Percentiles rank a stretch among this genome's conserved stretches.
phyloP scores from a whole-genome alignment of 2,797 vertebrate genomes.

The Falco berigora region DNA sequence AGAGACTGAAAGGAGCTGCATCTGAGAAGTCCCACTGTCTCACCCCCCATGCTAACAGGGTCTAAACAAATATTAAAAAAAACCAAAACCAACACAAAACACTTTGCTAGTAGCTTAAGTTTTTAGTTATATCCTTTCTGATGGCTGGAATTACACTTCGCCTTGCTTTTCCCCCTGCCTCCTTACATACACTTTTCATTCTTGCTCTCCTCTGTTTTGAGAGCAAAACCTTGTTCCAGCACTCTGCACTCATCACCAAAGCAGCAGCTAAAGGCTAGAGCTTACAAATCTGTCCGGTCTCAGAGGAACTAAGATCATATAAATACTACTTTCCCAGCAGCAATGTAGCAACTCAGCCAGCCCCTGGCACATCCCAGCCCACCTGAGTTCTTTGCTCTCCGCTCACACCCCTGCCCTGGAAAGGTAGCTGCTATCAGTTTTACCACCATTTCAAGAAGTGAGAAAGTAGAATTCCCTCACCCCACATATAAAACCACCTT shows the following conservation, averaged over 20 bases:
- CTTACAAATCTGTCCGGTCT: slow-evolving; percentile 5
- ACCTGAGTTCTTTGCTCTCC: neutral
- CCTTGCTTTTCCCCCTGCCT: neutral
- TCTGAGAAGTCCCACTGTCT: neutral
- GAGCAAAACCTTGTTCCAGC: neutral
- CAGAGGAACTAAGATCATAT: neutral
- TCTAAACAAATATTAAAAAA: neutral
- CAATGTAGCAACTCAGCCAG: neutral
- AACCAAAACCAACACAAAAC: too few species aligned
- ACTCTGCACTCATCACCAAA: neutral
- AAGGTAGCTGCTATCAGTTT: neutral
- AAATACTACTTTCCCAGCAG: neutral
- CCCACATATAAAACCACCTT: neutral
- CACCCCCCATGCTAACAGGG: rapidly evolving
- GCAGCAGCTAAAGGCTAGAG: neutral
- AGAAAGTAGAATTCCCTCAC: neutral
- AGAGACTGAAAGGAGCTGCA: neutral
- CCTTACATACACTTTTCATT: neutral
- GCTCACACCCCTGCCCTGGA: neutral
- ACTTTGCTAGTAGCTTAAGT: neutral
- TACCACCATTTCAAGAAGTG: neutral
- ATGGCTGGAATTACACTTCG: neutral
- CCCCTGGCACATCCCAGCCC: neutral
- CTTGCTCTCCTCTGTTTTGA: neutral
- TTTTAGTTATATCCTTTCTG: neutral